Base-by-base conservation (phyloP, 2,797 vertebrate genomes). In the Ptychobarbus kaznakovi region DNA sequence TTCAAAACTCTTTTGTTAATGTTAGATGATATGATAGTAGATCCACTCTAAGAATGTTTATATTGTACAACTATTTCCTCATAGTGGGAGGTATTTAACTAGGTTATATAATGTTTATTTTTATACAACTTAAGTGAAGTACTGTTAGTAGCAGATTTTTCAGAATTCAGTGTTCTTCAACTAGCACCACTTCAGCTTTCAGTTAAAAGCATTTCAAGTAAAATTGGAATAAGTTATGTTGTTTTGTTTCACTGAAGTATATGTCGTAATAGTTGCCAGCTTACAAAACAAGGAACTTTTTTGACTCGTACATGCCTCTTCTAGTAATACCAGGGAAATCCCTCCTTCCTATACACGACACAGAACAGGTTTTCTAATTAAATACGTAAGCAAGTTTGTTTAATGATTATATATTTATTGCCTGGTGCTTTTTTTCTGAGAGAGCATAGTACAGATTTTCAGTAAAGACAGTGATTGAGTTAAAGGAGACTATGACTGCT, bases 221-320 rank as follows among this genome's bases (percentile, higher is more conserved):
- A 63, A 58, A 10, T 9, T 73, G 3, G 18, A 22, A 8, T 49
- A 35, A 13, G 28, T 81, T 35, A 32, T 32, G 40, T 75, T 9
- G 70, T 25, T 75, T 5, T 44, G 22, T 63, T 75, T 49, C 12
- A 25, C 7, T 11, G 16, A 6, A 16, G 3, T 38, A 9, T 58
- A 25, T 65, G 2, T 12, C 25, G 20, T 25, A 38, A 35, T 65
- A 28, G 32, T 35, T 58, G 12, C 42, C 56, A 8, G 3, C 16
- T 40, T 66, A 28, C 58, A 66, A 53, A 83, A 83, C 44, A 53
- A 49, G 25, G 53, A 46, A 82, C 25, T 46, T n/a, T 32, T 32
- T 28, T 44, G 38, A 46, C 66, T 40, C 2, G 0, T 40, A 22
- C 51, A 49, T n/a, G 1, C 32, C 22, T 22, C 35, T 68, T 83